These are phyloP conservation scores for Oxystoma pomonae DNA, from an alignment of 2,888 invertebrate genomes.

Conservation along the genomic window DNA sequence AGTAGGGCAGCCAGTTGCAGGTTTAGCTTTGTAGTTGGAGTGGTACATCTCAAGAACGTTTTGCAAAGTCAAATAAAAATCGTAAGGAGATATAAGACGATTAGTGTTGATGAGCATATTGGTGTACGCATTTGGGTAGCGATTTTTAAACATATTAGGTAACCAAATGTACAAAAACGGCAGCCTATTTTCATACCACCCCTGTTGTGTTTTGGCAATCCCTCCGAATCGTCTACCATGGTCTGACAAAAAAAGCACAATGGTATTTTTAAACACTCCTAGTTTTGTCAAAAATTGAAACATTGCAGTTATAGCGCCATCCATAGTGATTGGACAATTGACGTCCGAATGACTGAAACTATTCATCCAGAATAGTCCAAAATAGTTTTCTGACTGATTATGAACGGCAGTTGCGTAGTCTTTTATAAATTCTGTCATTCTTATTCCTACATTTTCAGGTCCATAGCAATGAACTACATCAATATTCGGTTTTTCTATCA, in stretches of 20 bases:
- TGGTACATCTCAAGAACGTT: slow-evolving; percentile 52
- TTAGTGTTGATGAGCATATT: slow-evolving; percentile 60
- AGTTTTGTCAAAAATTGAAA: slow-evolving; percentile 57
- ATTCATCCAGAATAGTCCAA: slow-evolving; percentile 73
- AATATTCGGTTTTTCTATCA: neutral
- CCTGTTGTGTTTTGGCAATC: slow-evolving; percentile 61
- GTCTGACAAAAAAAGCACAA: slow-evolving; percentile 72
- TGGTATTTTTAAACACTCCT: slow-evolving; percentile 60
- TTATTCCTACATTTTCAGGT: slow-evolving; percentile 57
- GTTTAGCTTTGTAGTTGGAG: neutral
- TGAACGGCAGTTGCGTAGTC: slow-evolving; percentile 57
- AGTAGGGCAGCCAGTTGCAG: neutral
- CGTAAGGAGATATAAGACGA: slow-evolving; percentile 70
- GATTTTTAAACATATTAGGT: slow-evolving; percentile 57
- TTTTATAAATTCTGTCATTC: slow-evolving; percentile 63
- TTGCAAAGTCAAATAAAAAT: slow-evolving; percentile 67
- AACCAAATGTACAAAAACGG: slow-evolving; percentile 69
- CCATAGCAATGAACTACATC: slow-evolving; percentile 54
- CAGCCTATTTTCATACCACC: slow-evolving; percentile 75
- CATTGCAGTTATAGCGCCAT: slow-evolving; percentile 50
- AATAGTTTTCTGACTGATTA: slow-evolving; percentile 56
- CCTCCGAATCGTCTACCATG: slow-evolving; percentile 76
- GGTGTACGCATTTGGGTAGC: slow-evolving; percentile 53
- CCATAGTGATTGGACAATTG: slow-evolving; percentile 65
- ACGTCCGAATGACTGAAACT: slow-evolving; percentile 70